Base-by-base conservation (phyloP, 2,888 invertebrate species). In the Elaeidobius kamerunicus region DNA sequence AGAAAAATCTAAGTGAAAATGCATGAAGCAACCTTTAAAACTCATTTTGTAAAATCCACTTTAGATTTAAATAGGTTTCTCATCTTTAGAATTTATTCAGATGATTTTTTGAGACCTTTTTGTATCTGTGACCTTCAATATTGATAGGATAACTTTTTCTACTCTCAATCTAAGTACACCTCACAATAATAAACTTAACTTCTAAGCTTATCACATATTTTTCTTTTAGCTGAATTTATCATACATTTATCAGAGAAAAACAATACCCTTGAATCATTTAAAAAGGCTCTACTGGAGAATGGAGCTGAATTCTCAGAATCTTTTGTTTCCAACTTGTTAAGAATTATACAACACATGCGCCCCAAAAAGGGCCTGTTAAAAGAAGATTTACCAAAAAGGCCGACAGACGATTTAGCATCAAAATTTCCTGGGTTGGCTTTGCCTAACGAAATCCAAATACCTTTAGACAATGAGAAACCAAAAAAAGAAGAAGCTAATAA, bases 261-360 rank as follows among this genome's bases (percentile, higher is more conserved):
- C 73, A 82, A 84, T 47, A 85, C 85, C 1, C 89, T 93, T 66
- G 92, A 94, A 1, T 76, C 78, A 2, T 99, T 98, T 71, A 95
- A 94, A 67, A 87, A 85, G 63, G 89, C 86, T 0, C 76, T 99
- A 3, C 68, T 83, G 1, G 88, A 95, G 71, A 93, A 95, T 86
- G 96, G 93, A 27, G 96, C 95, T 0, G 93, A 95, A 73, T 96
- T 96, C 74, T 89, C 94, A 0, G 98, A 99, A 69, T 97, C 98
- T 0, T 88, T 99, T 64, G 85, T 91, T 62, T 86, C 91, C 1
- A 99, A 96, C 73, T 77, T 99, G 27, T 78, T 97, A 19, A 83
- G 98, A 49, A 89, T 99, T 45, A 97, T 99, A 57, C 91, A 95
- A 65, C 91, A 94, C 65, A 97, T 98, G 97, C 87, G 87, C 69